These are phyloP conservation scores for Falco naumanni DNA, from an alignment of 2,797 vertebrate species.

Conservation along the genomic window DNA sequence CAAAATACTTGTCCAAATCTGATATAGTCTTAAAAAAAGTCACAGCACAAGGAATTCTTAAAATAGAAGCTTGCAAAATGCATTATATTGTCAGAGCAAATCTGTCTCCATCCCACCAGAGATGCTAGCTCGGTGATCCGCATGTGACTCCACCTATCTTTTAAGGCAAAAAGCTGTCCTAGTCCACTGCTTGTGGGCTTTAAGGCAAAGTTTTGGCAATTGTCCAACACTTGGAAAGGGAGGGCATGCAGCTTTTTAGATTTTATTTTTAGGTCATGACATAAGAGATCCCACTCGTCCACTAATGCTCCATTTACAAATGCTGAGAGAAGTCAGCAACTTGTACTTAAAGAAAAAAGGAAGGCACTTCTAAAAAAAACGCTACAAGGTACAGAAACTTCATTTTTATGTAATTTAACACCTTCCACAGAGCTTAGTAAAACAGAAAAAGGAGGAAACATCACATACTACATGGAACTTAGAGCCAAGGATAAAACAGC, in stretches of 20 bases:
- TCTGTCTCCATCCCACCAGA: slow-evolving; percentile 23
- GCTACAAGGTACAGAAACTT: neutral
- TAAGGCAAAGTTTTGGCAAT: slow-evolving; percentile 26
- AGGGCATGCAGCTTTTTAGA: neutral
- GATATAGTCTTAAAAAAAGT: slow-evolving; percentile 10
- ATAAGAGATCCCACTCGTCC: slow-evolving; percentile 8
- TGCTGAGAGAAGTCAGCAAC: neutral
- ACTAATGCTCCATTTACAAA: neutral
- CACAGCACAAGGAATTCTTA: slow-evolving; percentile 35
- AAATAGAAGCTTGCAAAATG: slow-evolving; percentile 59
- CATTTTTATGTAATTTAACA: neutral
- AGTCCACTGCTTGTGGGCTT: slow-evolving; percentile 3
- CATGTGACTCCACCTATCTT: slow-evolving; percentile 24
- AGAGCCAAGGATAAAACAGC: neutral
- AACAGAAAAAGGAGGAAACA: neutral
- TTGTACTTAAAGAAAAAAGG: neutral
- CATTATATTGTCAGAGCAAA: slow-evolving; percentile 62
- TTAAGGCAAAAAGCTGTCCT: slow-evolving; percentile 34
- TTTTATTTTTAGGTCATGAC: slow-evolving; percentile 38
- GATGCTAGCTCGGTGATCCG: slow-evolving; percentile 14
- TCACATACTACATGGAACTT: fast-evolving
- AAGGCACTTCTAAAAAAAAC: neutral
- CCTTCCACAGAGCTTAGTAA: neutral
- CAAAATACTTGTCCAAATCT: slow-evolving; percentile 16
- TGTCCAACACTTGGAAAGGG: neutral